Base-by-base conservation (phyloP, 2,797 vertebrate species). In the Hafferia zeledoni region DNA sequence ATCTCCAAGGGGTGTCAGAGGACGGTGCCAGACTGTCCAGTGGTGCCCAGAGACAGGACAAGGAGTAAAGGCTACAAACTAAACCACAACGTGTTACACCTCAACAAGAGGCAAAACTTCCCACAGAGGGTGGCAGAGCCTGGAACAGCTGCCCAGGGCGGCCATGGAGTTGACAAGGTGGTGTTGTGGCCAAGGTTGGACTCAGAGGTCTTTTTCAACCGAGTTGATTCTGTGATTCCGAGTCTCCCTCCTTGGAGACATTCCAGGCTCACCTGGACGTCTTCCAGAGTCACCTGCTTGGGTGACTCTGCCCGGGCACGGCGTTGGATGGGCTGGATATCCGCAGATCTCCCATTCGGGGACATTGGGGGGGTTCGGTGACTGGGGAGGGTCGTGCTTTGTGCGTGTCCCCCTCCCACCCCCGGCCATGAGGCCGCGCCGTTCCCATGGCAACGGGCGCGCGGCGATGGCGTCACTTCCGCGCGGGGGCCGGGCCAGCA, bases 391-490 rank as follows among this genome's bases (percentile, higher is more conserved):
- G 12, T 25, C 46, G 22, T 47, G 22, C 13, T 24, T 6, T 47
- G 22, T 47, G 46, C 23, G n/a, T n/a, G n/a, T 11, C 22, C 44
- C 7, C 23, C 46, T 11, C 46, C 22, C 23, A 23, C 10, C 22
- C 46, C 46, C 46, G 46, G 20, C 46, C 46, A 46, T 46, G 63
- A 46, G 72, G 72, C 47, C 24, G 47, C 83, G 74, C 64, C 6
- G 64, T 78, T 69, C 49, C 72, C 64, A 33, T 69, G 47, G 72
- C 64, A 69, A 86, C 83, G 47, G 83, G 83, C 83, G 83, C 83
- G 1, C 13, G 0, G 2, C 30, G 47, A 86, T 53, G 33, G 55
- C 83, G 72, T 69, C 83, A 86, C 83, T 69, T 86, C 83, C 83
- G 28, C n/a, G 1, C 28, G 50, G 28, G 72, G 72, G 83, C 72